A percentile compares a stretch with the other conserved stretches of the same genome.
phyloP scores from a whole-genome alignment of 2,888 invertebrate genomes.

The Tupiocoris notatus region DNA sequence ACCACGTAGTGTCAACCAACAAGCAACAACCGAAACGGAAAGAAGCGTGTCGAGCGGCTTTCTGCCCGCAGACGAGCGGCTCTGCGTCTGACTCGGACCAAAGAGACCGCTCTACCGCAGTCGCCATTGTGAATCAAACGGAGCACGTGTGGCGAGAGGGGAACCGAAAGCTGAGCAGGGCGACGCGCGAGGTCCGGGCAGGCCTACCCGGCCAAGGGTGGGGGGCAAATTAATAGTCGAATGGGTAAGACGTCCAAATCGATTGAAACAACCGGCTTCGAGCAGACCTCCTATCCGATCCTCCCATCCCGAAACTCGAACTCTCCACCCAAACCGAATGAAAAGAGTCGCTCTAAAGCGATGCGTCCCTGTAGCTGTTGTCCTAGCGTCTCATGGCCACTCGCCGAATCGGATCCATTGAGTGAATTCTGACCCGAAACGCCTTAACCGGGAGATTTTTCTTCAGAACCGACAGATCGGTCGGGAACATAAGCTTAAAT shows the following conservation, averaged over 20 bases:
- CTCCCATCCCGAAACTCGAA: neutral
- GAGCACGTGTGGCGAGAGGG: neutral
- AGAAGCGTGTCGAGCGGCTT: neutral
- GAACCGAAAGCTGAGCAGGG: neutral
- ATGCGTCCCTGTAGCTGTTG: neutral
- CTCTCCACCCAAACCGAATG: neutral
- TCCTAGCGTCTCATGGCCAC: neutral
- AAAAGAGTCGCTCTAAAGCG: neutral
- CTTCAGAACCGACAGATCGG: no score
- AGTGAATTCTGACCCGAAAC: no score
- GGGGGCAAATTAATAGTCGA: constrained; percentile 40
- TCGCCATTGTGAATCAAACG: constrained; percentile 38
- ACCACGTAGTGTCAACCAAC: no score
- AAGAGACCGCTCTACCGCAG: constrained; percentile 15
- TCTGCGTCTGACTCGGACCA: constrained; percentile 15
- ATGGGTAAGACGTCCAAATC: constrained; percentile 39
- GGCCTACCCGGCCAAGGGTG: neutral
- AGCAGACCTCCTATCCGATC: constrained; percentile 1
- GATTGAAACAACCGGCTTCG: constrained; percentile 37
- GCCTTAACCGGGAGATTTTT: no score
- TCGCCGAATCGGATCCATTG: no score
- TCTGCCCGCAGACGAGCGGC: neutral
- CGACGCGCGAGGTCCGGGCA: constrained; percentile 10
- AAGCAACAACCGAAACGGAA: neutral
- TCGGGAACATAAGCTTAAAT: no score